Evolutionary conservation across 2,113 vertebrate genomes (phyloP).

Genomic region (Ia io): DNA sequence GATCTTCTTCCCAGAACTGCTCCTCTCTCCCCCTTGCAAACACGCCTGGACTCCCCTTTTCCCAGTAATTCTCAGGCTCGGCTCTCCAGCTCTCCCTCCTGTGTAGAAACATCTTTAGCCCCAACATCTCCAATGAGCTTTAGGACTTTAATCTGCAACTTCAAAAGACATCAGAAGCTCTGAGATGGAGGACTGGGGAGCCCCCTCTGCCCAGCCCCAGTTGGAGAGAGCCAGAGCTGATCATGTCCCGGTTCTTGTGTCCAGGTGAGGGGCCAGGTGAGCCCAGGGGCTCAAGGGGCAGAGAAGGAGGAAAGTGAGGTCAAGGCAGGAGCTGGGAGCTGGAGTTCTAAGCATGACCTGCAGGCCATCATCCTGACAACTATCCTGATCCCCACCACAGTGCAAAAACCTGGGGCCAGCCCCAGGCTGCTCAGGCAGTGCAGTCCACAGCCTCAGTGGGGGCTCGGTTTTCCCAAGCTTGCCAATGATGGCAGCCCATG

Average conservation of each 20-base stretch:
- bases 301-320: background rate
- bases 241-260: background rate
- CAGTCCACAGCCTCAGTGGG: background rate
- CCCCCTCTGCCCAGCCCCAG: fast-evolving
- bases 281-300: background rate
- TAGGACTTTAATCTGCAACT: background rate
- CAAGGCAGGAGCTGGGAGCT: background rate
- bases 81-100: background rate
- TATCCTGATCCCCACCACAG: background rate
- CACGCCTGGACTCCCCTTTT: background rate
- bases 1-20: background rate
- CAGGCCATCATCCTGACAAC: background rate
- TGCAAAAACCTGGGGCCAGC: background rate
- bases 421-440: background rate
- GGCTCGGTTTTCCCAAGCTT: background rate
- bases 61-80: too few species aligned
- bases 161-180: background rate
- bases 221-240: background rate
- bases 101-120: background rate
- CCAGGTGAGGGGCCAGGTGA: background rate
- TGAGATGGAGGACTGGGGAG: background rate
- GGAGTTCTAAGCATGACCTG: background rate
- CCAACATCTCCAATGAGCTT: background rate
- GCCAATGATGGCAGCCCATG: background rate
- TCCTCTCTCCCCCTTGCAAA: background rate